phyloP scores from a whole-genome alignment of 2,888 invertebrate genomes.

The Nomada goodeniana region DNA sequence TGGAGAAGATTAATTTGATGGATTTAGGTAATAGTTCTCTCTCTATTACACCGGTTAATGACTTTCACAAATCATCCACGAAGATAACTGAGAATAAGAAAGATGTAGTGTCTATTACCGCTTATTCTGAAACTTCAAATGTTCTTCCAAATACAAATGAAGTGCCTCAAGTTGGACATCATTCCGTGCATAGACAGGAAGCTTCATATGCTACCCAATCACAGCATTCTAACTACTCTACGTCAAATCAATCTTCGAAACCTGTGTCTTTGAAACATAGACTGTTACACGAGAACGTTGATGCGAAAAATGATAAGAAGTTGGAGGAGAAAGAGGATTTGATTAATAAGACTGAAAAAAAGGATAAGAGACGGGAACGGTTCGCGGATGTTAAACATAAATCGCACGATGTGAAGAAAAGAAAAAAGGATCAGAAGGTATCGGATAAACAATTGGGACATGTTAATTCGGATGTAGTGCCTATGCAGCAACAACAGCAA shows the following conservation, averaged over 20 bases:
- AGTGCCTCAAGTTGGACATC: constrained; percentile 64
- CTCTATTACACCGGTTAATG: constrained; percentile 81
- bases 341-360: constrained; percentile 71
- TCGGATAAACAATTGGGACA: constrained; percentile 65
- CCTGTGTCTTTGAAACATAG: constrained; percentile 75
- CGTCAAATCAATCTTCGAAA: constrained; percentile 63
- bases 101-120: constrained; percentile 80
- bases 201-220: constrained; percentile 59
- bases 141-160: constrained; percentile 65
- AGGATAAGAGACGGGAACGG: constrained; percentile 66
- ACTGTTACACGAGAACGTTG: constrained; percentile 74
- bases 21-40: constrained; percentile 79
- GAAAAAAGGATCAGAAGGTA: constrained; percentile 73
- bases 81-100: constrained; percentile 77
- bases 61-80: constrained; percentile 74
- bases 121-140: constrained; percentile 74
- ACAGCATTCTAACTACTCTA: constrained; percentile 58
- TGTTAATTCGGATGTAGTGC: constrained; percentile 63
- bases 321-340: constrained; percentile 74
- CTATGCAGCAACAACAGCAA: constrained; percentile 61
- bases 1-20: constrained; percentile 79
- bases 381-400: constrained; percentile 72
- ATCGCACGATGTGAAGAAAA: constrained; percentile 75
- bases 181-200: constrained; percentile 66
- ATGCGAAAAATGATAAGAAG: constrained; percentile 70